A percentile compares a stretch with the other conserved stretches of the same genome.
These are phyloP conservation scores for Dermatophagoides farinae DNA, from an alignment of 1,140 invertebrate species.

Conservation along the genomic window DNA sequence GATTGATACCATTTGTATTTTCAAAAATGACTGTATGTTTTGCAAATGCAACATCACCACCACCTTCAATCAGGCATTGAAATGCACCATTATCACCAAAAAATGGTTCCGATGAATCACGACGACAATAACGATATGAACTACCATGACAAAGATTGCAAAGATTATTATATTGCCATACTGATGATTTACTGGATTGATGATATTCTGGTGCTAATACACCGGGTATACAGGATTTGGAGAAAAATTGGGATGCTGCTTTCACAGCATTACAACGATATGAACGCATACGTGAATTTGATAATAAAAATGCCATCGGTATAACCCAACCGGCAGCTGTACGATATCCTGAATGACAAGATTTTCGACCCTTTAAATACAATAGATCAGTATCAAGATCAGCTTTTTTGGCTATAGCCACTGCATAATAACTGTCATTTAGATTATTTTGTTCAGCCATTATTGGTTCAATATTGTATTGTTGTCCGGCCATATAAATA, in stretches of 20 bases:
- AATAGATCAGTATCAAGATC: conserved; percentile 66
- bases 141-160: conserved; percentile 81
- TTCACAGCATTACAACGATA: conserved; percentile 72
- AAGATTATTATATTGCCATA: conserved; percentile 37
- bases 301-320: conserved; percentile 72
- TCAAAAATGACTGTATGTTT: conserved; percentile 68
- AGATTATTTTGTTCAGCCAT: conserved; percentile 73
- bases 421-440: conserved; percentile 62
- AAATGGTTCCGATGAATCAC: conserved; percentile 68
- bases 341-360: conserved; percentile 76
- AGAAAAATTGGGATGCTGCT: conserved; percentile 77
- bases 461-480: conserved; percentile 58
- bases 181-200: conserved; percentile 26
- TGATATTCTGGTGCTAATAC: conserved; percentile 31
- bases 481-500: conserved; percentile 64
- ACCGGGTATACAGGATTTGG: conserved; percentile 33
- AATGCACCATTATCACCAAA: conserved; percentile 75
- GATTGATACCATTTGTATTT: conserved; percentile 68
- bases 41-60: conserved; percentile 82
- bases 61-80: conserved; percentile 77
- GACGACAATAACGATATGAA: conserved; percentile 52
- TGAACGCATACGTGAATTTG: conserved; percentile 74
- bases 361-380: conserved; percentile 61
- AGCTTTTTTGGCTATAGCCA: conserved; percentile 72
- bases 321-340: conserved; percentile 87